Evolutionary conservation across 2,888 invertebrate species (phyloP).

Genomic region (Lasioglossum vierecki): DNA sequence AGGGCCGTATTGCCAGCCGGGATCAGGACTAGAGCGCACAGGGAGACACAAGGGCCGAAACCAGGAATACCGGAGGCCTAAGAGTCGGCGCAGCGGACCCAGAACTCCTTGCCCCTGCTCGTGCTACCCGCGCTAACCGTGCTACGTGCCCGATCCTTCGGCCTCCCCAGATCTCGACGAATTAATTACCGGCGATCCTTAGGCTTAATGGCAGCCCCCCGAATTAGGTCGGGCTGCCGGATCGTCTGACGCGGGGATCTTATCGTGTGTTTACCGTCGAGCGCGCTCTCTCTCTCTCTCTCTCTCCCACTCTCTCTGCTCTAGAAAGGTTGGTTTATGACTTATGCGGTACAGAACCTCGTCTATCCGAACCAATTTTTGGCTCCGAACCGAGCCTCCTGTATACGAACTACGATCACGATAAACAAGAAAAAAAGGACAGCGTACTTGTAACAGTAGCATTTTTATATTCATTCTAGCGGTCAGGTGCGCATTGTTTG

Average conservation of each 20-base stretch:
- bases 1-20: conserved; percentile 49
- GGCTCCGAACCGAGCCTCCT: background rate
- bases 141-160: conserved; percentile 36
- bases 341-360: background rate
- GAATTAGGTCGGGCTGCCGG: conserved; percentile 67
- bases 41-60: background rate
- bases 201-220: conserved; percentile 70
- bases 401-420: background rate
- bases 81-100: background rate
- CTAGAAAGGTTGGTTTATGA: background rate
- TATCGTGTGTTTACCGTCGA: conserved; percentile 20
- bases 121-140: background rate
- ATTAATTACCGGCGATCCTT: conserved; percentile 77
- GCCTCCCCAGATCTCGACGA: conserved; percentile 62
- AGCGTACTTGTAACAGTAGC: too few relatives aligned
- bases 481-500: background rate
- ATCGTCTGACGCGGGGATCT: conserved; percentile 25
- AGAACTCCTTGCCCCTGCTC: background rate
- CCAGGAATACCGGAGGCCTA: background rate
- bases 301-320: background rate
- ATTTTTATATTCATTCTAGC: too few relatives aligned
- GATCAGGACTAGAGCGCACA: background rate
- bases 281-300: background rate
- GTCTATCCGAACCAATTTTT: background rate
- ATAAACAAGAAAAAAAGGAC: too few relatives aligned